phyloP scores from a whole-genome alignment of 2,888 invertebrate species.

The Epinotia demarniana region DNA sequence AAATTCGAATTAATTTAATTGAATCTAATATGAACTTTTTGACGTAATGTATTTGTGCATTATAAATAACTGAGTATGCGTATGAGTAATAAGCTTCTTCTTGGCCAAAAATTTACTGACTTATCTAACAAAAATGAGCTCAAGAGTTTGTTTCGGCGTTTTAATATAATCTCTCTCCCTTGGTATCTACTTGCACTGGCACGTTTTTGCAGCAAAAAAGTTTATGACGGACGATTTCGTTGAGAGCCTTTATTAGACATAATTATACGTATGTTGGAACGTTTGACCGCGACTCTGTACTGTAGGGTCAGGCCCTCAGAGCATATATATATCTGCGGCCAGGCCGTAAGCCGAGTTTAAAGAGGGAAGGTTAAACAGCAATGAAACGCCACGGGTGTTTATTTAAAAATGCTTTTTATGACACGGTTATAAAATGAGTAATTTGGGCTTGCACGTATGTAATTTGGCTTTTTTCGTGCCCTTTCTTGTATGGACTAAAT shows the following conservation, averaged over 20 bases:
- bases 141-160: too few species aligned
- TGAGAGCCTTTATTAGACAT: slow-evolving; percentile 7
- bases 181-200: not conserved
- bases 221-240: slow-evolving; percentile 18
- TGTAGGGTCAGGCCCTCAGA: too few species aligned
- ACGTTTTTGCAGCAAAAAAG: not conserved
- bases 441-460: not conserved
- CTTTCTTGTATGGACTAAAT: too few species aligned
- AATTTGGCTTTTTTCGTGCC: not conserved
- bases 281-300: not conserved
- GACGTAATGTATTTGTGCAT: too few species aligned
- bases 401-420: slow-evolving; percentile 7
- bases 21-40: too few species aligned
- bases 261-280: not conserved
- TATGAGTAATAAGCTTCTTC: too few species aligned
- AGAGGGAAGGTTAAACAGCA: slow-evolving; percentile 4
- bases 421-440: not conserved
- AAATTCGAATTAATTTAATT: too few species aligned
- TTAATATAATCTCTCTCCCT: not conserved
- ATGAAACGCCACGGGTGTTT: not conserved
- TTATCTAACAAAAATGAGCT: too few species aligned
- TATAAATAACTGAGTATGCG: too few species aligned
- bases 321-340: too few species aligned
- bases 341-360: not conserved
- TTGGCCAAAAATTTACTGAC: too few species aligned